Evolutionary conservation across 64 coral and sea anemone species (phyloP).

Genomic region (Anthopleura sola): DNA sequence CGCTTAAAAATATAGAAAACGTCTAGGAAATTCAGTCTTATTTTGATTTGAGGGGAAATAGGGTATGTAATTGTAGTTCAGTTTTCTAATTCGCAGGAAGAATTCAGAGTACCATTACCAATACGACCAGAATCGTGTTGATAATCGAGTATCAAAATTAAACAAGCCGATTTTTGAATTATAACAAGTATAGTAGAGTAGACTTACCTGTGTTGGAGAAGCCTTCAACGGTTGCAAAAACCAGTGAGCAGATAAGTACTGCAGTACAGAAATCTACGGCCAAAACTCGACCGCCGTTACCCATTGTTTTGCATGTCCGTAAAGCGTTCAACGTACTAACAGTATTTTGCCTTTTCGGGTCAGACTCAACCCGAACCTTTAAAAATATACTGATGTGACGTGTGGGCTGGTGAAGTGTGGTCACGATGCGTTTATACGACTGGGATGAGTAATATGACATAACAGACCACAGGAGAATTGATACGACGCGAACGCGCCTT

Average conservation of each 20-base stretch:
- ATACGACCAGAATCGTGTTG: not conserved
- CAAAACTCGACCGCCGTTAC: not conserved
- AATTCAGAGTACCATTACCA: not conserved
- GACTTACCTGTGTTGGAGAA: not conserved
- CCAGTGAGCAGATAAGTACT: not conserved
- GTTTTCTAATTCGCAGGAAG: not conserved
- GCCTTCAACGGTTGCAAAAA: not conserved
- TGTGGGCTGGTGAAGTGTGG: not conserved
- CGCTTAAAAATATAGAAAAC: not conserved
- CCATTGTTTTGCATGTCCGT: constrained; percentile 1
- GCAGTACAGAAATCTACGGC: not conserved
- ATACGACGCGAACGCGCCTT: not conserved
- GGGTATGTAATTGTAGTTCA: not conserved
- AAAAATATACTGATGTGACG: not conserved
- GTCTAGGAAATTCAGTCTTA: not conserved
- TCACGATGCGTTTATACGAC: not conserved
- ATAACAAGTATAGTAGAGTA: no score
- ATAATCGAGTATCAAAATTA: not conserved
- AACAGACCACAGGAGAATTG: not conserved
- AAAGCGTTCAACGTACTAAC: not conserved
- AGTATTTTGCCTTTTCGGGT: not conserved
- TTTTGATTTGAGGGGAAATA: not conserved
- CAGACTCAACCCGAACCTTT: not conserved
- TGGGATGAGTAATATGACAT: not conserved
- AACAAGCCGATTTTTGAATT: not conserved